phyloP scores from a whole-genome alignment of 1,140 invertebrate species.

The Arion vulgaris region DNA sequence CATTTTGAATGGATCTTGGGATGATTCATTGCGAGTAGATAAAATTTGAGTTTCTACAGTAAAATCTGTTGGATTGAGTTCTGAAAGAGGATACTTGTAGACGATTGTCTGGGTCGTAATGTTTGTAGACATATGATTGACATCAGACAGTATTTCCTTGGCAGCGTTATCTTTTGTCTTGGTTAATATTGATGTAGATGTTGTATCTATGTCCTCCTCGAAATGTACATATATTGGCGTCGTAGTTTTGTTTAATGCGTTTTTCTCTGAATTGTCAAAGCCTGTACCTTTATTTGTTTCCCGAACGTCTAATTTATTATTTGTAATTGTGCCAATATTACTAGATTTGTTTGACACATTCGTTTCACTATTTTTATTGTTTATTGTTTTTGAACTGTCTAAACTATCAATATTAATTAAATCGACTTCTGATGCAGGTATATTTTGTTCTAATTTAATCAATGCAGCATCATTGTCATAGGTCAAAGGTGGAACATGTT shows the following conservation, averaged over 20 bases:
- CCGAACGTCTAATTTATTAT: neutral
- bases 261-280: neutral
- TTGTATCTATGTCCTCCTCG: neutral
- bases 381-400: neutral
- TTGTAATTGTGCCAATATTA: neutral
- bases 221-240: neutral
- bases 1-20: conserved; percentile 15
- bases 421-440: no score
- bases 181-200: no score
- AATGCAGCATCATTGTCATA: no score
- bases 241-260: neutral
- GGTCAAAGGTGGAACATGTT: neutral
- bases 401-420: neutral
- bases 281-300: neutral
- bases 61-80: neutral
- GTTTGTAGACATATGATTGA: neutral
- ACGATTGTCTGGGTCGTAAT: neutral
- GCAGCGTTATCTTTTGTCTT: no score
- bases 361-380: neutral
- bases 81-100: neutral
- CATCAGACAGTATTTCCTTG: neutral
- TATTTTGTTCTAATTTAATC: no score
- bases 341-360: neutral
- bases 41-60: neutral
- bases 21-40: neutral